Evolutionary conservation across 2,888 invertebrate species (phyloP).

Genomic region (Geotrupes spiniger): DNA sequence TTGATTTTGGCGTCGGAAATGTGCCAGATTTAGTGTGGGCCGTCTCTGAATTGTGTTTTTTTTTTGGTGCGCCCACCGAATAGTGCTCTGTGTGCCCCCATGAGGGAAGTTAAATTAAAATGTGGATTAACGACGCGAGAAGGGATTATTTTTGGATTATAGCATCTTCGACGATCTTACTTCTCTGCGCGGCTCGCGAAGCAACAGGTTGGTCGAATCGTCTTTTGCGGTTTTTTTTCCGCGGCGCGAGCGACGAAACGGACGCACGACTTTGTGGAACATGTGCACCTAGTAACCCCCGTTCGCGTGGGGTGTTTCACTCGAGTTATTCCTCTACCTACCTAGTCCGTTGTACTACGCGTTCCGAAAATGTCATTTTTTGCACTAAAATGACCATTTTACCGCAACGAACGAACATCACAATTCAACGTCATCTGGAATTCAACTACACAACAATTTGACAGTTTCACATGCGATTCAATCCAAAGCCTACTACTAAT

Average conservation of each 20-base stretch:
- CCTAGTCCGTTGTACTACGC: background rate
- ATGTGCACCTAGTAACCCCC: background rate
- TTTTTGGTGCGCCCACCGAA: conserved; percentile 28
- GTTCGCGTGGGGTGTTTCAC: background rate
- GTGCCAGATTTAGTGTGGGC: conserved; percentile 40
- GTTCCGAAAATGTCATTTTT: no score
- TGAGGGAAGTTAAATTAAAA: conserved; percentile 54
- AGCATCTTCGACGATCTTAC: conserved; percentile 44
- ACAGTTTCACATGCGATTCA: no score
- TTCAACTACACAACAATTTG: no score
- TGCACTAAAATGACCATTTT: no score
- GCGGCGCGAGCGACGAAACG: no score
- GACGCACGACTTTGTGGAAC: no score
- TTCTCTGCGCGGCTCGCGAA: conserved; percentile 43
- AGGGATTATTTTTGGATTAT: conserved; percentile 68
- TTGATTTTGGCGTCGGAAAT: no score
- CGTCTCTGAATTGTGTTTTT: conserved; percentile 34
- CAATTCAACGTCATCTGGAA: no score
- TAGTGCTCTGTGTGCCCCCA: conserved; percentile 42
- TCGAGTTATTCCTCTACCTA: background rate
- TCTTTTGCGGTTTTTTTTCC: no score
- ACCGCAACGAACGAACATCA: no score
- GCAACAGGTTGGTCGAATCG: conserved; percentile 56
- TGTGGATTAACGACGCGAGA: conserved; percentile 67
- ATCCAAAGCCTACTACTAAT: no score